Base-by-base conservation (phyloP, 2,113 vertebrate genomes). In the Alces alces region DNA sequence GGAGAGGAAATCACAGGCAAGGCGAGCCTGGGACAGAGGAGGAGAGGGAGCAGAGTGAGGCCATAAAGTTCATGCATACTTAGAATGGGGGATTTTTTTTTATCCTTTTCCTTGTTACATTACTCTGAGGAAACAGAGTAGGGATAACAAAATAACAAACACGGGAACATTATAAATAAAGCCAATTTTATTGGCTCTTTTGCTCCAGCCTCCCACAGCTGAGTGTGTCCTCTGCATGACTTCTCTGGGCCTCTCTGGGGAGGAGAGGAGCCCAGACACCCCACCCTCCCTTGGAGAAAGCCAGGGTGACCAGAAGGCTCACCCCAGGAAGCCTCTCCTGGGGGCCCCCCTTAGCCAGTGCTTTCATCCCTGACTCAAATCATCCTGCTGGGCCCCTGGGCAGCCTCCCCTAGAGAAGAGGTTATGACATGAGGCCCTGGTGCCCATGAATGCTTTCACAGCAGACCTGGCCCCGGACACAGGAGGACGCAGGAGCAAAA, bases 81-180 rank as follows among this genome's bases (percentile, higher is more conserved):
- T 55, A 50, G 4, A 50, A 21, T 39, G 30, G 7, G 6, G 27
- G 89, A 54, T 84, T 82, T 43, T 84, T 73, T 83, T 58, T 47
- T 4, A 5, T 64, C 39, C 11, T 76, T 96, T 90, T 88, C 54
- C 57, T 90, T 86, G 50, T 92, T 84, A 64, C 80, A 52, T 79
- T 61, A 39, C 87, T 87, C 54, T 2, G n/a, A 90, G 92, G 93
- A 97, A 82, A 54, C 36, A 21, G 78, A 47, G 15, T 33, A 43
- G 91, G 57, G 66, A 64, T 76, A 58, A 92, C 47, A 50, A 21
- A 61, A 50, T 54, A 57, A n/a, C 64, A 86, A 93, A 54, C n/a
- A 17, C 0, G 0, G 55, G 47, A 43, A 39, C 80, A 12, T 61
- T 54, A n/a, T 50, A 86, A 61, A 88, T 39, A 84, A 95, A 93